These are phyloP conservation scores for Acanthis flammea DNA, from an alignment of 2,797 vertebrate species.

Conservation along the genomic window DNA sequence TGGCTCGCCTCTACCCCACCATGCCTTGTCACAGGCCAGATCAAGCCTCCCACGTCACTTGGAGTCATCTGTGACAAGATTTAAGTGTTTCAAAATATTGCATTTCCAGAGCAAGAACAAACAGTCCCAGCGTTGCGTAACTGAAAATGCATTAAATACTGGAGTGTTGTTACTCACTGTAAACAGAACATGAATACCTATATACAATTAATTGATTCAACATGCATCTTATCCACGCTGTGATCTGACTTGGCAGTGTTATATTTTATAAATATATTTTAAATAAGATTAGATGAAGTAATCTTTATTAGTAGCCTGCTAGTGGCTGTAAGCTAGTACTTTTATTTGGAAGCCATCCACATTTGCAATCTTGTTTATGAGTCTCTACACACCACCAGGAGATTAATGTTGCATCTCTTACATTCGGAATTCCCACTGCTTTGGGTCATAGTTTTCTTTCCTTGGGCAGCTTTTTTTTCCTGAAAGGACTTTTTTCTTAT, in stretches of 20 bases:
- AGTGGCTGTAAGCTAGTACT: conserved; percentile 38
- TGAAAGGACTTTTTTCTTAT: neutral
- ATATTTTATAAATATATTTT: conserved; percentile 55
- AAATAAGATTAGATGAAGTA: conserved; percentile 62
- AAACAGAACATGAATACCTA: conserved; percentile 58
- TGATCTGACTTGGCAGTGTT: conserved; percentile 51
- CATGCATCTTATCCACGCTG: conserved; percentile 15
- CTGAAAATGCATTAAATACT: conserved; percentile 50
- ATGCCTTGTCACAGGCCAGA: neutral
- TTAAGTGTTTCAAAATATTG: conserved; percentile 67
- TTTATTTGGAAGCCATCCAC: conserved; percentile 59
- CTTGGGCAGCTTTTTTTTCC: neutral
- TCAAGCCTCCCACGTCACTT: conserved; percentile 40
- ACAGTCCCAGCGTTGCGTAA: conserved; percentile 45
- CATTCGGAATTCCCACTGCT: conserved; percentile 27
- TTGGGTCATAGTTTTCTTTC: conserved; percentile 41
- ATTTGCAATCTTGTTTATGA: conserved; percentile 48
- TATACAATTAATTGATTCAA: conserved; percentile 57
- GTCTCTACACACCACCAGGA: conserved; percentile 36
- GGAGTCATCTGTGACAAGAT: conserved; percentile 53
- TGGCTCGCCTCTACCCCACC: neutral
- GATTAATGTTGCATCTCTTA: conserved; percentile 45
- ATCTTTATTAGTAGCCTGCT: conserved; percentile 59
- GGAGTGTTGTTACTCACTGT: conserved; percentile 34
- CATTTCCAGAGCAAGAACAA: conserved; percentile 59